A percentile compares a stretch with the other conserved stretches of the same genome.
These are phyloP conservation scores for Amphiura filiformis DNA, from an alignment of 35 echinoderm and acorn worm species.

Conservation along the genomic window DNA sequence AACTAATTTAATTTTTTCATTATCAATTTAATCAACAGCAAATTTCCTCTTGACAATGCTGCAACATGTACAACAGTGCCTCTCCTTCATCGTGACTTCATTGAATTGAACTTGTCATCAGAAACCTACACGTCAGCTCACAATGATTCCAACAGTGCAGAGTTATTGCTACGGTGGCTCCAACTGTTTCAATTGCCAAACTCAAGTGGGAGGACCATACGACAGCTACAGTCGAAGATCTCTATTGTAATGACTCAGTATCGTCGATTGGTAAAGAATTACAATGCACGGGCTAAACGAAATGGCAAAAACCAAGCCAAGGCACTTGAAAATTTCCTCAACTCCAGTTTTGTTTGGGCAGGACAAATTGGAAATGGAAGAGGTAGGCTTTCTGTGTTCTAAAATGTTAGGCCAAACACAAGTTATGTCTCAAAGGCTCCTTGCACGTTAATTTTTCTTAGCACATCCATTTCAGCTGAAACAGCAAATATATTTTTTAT, in stretches of 20 bases:
- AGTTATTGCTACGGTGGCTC: background rate
- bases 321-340: background rate
- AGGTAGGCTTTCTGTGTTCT: no score
- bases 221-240: background rate
- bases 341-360: background rate
- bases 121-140: background rate
- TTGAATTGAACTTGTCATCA: background rate
- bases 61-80: background rate
- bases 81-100: background rate
- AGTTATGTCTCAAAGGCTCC: no score
- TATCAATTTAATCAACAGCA: no score
- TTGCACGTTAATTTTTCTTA: no score
- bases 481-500: no score
- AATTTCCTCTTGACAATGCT: background rate
- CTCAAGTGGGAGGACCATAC: background rate
- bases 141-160: background rate
- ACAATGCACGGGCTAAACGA: background rate
- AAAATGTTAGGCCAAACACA: no score
- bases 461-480: no score
- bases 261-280: background rate
- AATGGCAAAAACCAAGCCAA: background rate
- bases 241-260: background rate
- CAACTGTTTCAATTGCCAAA: background rate
- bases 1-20: no score
- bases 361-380: background rate